Evolutionary conservation across 2,888 invertebrate species (phyloP).

Genomic region (Nomada ruficornis): DNA sequence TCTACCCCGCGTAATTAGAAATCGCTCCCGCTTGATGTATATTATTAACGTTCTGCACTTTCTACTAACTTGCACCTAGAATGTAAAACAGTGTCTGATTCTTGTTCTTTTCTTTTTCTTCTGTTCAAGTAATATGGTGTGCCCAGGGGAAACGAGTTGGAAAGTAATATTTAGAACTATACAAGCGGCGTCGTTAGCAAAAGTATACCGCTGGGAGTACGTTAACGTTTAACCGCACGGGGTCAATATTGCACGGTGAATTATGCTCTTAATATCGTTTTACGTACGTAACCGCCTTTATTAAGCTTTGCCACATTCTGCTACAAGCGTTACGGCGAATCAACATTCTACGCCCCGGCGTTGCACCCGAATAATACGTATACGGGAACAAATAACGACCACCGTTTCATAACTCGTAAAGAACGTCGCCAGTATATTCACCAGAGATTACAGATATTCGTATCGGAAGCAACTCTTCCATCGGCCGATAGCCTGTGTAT

Average conservation of each 20-base stretch:
- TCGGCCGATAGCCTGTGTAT: neutral
- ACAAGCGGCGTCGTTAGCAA: conserved; percentile 8
- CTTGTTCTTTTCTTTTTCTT: neutral
- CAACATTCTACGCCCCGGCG: conserved; percentile 8
- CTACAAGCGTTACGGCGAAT: conserved; percentile 15
- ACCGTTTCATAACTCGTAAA: neutral
- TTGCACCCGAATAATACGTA: neutral
- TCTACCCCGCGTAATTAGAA: conserved; percentile 14
- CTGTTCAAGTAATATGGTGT: neutral
- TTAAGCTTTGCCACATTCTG: conserved; percentile 14
- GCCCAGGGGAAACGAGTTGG: neutral
- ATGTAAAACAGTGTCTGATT: neutral
- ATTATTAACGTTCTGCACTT: neutral
- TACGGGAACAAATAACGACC: conserved; percentile 1
- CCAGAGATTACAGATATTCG: conserved; percentile 25
- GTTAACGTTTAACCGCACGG: conserved; percentile 35
- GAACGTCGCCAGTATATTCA: conserved; percentile 7
- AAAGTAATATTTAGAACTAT: conserved; percentile 23
- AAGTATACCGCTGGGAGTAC: conserved; percentile 23
- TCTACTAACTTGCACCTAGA: neutral
- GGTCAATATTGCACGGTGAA: conserved; percentile 45
- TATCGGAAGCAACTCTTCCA: conserved; percentile 7
- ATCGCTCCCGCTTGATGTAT: too few species aligned
- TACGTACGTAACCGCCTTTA: conserved; percentile 27
- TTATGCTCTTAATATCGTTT: conserved; percentile 45